These are phyloP conservation scores for Grammomys surdaster DNA, from an alignment of 2,113 vertebrate genomes.

Conservation along the genomic window DNA sequence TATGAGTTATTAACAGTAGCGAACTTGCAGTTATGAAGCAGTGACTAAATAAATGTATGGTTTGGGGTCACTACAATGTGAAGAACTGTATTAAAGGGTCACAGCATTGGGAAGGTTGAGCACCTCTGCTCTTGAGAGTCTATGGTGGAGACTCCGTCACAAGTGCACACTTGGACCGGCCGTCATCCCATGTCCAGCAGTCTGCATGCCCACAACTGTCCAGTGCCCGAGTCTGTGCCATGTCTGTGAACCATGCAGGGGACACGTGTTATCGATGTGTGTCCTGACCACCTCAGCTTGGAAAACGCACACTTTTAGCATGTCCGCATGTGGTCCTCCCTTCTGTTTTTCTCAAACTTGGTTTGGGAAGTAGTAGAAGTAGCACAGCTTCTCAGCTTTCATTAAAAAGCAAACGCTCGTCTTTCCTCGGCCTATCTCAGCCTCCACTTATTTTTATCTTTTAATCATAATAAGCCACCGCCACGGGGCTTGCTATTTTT, in stretches of 20 bases:
- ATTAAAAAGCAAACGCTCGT: constrained; percentile 82
- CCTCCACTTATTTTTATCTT: constrained; percentile 88
- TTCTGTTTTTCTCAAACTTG: constrained; percentile 43
- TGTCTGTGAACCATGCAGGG: background rate
- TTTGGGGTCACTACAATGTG: background rate
- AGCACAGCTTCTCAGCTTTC: constrained; percentile 82
- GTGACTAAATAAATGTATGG: background rate
- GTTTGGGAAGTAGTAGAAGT: constrained; percentile 82
- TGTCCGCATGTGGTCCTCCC: background rate
- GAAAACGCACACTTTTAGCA: constrained; percentile 34
- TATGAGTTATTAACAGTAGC: background rate
- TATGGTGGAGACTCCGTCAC: too few species aligned
- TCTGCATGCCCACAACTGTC: rapidly evolving
- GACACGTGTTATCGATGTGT: background rate
- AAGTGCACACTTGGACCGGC: background rate
- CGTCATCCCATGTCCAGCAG: rapidly evolving
- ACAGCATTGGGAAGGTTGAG: background rate
- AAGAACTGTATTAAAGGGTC: background rate
- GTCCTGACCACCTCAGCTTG: background rate
- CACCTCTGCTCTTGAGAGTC: background rate
- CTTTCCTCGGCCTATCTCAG: constrained; percentile 86
- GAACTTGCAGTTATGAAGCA: background rate
- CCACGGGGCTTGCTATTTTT: constrained; percentile 87
- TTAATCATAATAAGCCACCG: constrained; percentile 85
- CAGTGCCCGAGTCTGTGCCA: background rate